Base-by-base conservation (phyloP, 2,888 invertebrate species). In the Anarsia innoxiella region DNA sequence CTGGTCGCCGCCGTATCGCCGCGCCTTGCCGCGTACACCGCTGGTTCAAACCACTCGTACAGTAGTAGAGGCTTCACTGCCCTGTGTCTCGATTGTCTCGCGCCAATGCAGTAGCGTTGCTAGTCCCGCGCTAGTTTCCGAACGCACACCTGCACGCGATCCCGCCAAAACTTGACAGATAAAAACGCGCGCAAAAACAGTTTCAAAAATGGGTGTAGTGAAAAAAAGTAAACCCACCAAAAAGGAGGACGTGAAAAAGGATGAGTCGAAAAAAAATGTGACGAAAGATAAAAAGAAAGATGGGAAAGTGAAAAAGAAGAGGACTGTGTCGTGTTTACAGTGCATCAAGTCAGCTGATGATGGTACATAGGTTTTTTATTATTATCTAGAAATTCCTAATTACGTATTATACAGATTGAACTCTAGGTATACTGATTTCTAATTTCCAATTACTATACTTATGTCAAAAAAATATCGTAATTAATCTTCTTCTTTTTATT, bases 281-380 rank as follows among this genome's bases (percentile, higher is more conserved):
- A 59, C 61, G 30, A 78, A 77, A 47, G 74, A 71, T 23, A 79
- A 80, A 37, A 77, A 77, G 56, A 67, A 70, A 51, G 66, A 68
- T 42, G 72, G 59, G 51, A 83, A 82, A 79, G 75, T 75, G 70
- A 83, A 82, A 69, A 83, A 82, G 71, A 84, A 83, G 74, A 82
- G 71, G 50, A 66, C 62, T 54, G 77, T 84, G 66, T 84, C 84
- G 64, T 84, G 84, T 68, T 80, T 84, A 71, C 84, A 84, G 71
- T 84, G 84, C 66, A 74, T 84, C 70, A 84, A 80, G 58, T 70
- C 83, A 25, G 69, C 70, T 16, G 80, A 84, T 50, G 83, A 83
- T 57, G 83, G 83, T 83, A 77, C 50, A 52, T 46, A 41, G 41
- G 19, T 41, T 30, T 36, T 41, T 30, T 23, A 31, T 2, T 14